Conservation (phyloP, 2,888 invertebrate genomes). For the Philopedon plagiatum region DNA sequence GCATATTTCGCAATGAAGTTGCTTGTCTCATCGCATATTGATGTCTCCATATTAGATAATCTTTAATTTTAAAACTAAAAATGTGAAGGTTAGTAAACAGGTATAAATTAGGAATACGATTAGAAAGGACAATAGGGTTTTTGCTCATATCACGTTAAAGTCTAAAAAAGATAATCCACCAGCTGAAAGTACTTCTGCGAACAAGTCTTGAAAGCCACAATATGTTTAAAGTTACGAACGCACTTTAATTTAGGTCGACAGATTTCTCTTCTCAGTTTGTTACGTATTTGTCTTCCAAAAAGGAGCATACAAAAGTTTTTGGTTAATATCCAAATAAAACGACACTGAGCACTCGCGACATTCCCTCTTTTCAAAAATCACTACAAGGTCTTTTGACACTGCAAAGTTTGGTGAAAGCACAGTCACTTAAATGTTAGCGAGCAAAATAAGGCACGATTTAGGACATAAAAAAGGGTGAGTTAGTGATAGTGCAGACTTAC, state of each 20-base stretch:
- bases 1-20: constrained; percentile 30
- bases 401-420: constrained; percentile 18
- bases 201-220: constrained; percentile 48
- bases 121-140: constrained; percentile 15
- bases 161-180: constrained; percentile 15
- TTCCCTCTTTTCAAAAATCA: constrained; percentile 10
- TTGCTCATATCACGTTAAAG: constrained; percentile 31
- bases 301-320: constrained; percentile 7
- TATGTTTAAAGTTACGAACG: constrained; percentile 45
- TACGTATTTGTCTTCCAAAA: constrained; percentile 2
- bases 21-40: constrained; percentile 46
- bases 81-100: constrained; percentile 36
- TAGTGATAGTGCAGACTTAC: constrained; percentile 55
- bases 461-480: constrained; percentile 14
- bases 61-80: constrained; percentile 34
- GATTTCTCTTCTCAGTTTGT: constrained; percentile 54
- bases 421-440: constrained; percentile 17
- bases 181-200: constrained; percentile 37
- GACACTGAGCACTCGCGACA: constrained; percentile 37
- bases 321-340: neutral
- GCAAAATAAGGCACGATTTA: constrained; percentile 29
- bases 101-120: constrained; percentile 9
- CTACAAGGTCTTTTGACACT: constrained; percentile 16
- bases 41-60: constrained; percentile 47
- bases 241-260: constrained; percentile 53